These are phyloP conservation scores for Mellivora capensis DNA, from an alignment of 2,113 vertebrate genomes.

Conservation along the genomic window DNA sequence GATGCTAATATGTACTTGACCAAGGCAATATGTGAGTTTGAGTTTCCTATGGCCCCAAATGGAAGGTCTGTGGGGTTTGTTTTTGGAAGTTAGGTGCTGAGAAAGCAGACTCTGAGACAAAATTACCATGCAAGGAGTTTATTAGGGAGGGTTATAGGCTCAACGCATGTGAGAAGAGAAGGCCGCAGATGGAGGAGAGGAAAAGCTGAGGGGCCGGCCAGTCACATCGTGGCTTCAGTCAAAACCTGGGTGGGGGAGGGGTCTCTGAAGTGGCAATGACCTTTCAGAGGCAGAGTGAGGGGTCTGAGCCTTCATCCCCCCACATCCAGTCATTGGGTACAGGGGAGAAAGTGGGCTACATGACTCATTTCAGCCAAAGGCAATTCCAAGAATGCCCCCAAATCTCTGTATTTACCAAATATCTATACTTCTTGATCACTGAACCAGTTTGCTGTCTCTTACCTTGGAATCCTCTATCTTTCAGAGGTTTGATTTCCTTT, in stretches of 20 bases:
- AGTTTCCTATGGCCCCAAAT: background rate
- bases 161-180: background rate
- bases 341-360: background rate
- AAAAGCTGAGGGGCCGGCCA: background rate
- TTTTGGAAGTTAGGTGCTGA: background rate
- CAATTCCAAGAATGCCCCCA: background rate
- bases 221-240: background rate
- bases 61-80: background rate
- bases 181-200: background rate
- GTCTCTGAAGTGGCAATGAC: background rate
- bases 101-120: background rate
- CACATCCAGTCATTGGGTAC: background rate
- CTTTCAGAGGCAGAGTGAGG: background rate
- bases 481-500: background rate
- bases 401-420: background rate
- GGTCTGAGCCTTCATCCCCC: background rate
- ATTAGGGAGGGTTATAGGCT: background rate
- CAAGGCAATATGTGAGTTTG: background rate
- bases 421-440: background rate
- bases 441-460: background rate
- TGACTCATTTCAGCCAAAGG: background rate
- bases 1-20: background rate
- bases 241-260: background rate
- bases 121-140: background rate
- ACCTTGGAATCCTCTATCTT: background rate